These are phyloP conservation scores for Drosophila arawakana DNA, from an alignment of 1,140 invertebrate genomes.

Conservation along the genomic window DNA sequence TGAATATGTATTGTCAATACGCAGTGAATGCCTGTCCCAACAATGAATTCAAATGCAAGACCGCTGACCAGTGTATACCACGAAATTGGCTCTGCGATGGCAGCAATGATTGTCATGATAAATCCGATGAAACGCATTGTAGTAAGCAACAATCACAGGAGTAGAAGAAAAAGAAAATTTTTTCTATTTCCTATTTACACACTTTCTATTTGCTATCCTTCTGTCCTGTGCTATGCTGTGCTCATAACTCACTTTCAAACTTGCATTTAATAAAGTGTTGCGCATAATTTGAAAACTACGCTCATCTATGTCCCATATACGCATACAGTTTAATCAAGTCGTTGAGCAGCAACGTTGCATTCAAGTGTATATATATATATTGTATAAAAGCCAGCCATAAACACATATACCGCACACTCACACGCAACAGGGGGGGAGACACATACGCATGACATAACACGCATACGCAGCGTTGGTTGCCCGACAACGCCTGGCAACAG, in stretches of 20 bases:
- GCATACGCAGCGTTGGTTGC: constrained; percentile 62
- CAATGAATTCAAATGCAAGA: constrained; percentile 85
- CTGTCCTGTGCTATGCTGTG: neutral
- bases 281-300: constrained; percentile 67
- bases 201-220: neutral
- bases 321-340: constrained; percentile 72
- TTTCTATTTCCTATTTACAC: neutral
- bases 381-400: constrained; percentile 29
- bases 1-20: constrained; percentile 34
- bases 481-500: constrained; percentile 52
- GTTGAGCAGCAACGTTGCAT: constrained; percentile 58
- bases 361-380: constrained; percentile 23
- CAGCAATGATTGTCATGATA: constrained; percentile 90
- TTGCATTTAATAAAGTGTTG: constrained; percentile 70
- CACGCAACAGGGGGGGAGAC: constrained; percentile 6
- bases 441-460: constrained; percentile 43
- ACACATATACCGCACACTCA: constrained; percentile 28
- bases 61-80: constrained; percentile 89
- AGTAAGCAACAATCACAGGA: constrained; percentile 69
- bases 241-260: constrained; percentile 43
- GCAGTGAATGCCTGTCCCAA: constrained; percentile 76
- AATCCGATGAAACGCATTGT: constrained; percentile 88
- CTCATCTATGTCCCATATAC: constrained; percentile 44
- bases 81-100: constrained; percentile 91
- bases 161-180: neutral